Percentiles rank a stretch among this genome's conserved stretches.
Evolutionary conservation across 2,113 vertebrate genomes (phyloP).

Genomic region (Tetrax tetrax): DNA sequence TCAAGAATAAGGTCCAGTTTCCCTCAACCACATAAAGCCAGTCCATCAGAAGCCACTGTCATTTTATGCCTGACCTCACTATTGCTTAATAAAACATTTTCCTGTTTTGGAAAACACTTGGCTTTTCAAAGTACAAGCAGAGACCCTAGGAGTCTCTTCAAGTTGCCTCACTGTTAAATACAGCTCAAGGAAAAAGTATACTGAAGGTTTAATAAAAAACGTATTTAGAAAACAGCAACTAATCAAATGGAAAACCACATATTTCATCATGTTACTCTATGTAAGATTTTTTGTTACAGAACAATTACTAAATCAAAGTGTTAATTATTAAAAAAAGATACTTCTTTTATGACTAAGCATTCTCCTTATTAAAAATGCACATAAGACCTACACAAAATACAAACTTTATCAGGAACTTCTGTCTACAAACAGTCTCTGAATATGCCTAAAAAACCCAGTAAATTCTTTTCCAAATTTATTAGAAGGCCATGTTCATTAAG

Average conservation of each 20-base stretch:
- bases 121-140: background rate
- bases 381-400: background rate
- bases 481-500: background rate
- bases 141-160: background rate
- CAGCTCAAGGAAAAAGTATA: background rate
- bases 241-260: background rate
- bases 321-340: background rate
- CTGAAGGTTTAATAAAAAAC: background rate
- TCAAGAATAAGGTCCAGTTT: background rate
- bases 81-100: constrained; percentile 21
- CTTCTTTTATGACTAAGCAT: background rate
- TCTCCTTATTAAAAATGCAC: background rate
- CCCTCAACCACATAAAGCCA: background rate
- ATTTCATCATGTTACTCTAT: background rate
- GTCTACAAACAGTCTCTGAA: background rate
- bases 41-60: background rate
- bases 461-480: background rate
- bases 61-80: background rate
- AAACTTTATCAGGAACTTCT: background rate
- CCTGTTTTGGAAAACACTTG: constrained; percentile 24
- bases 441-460: background rate
- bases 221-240: background rate
- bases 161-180: background rate
- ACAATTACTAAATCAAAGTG: background rate
- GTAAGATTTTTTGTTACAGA: background rate